Evolutionary conservation across 1,140 invertebrate genomes (phyloP), one percentile per base, ranked within the genome.

Genomic region (Pissodes strobi): DNA sequence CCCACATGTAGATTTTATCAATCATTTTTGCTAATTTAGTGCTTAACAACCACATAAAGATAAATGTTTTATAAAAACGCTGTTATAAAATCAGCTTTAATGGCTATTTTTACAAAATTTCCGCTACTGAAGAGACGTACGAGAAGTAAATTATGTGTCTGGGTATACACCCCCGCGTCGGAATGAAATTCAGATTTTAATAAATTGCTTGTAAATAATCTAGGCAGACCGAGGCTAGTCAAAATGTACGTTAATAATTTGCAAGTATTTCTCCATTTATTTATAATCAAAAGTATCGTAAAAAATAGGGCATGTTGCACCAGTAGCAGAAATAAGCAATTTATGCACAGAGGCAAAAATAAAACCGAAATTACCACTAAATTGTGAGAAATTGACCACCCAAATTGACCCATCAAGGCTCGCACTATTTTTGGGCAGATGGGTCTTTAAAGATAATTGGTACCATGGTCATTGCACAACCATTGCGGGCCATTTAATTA

Each of bases 351-450:
- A n/a, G n/a, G n/a, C n/a, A n/a, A n/a, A n/a, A n/a, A n/a, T n/a
- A n/a, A n/a, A n/a, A n/a, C n/a, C n/a, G n/a, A n/a, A n/a, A n/a
- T n/a, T n/a, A n/a, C n/a, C 41, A 45, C 41, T 22, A 25, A 49
- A 27, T 48, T 21, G 37, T 25, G 17, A 59, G 41, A 41, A 25
- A 21, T 25, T 37, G 58, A 22, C 58, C 58, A 61, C 58, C 58
- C 58, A 61, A 51, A 61, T 51, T 61, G 58, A 51, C 19, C 2
- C 46, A 61, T 49, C 48, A 61, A 41, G 22, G 22, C 21, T 17
- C 45, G 41, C 58, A 37, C 58, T 41, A 61, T 61, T 61, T 61
- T 61, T 61, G 58, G 58, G 48, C 58, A 51, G 46, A 61, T 61
- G 58, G 45, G 22, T 43, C 58, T 48, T 59, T 59, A 59, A 41